These are phyloP conservation scores for Cygnus olor DNA, from an alignment of 2,797 vertebrate species.

Conservation along the genomic window DNA sequence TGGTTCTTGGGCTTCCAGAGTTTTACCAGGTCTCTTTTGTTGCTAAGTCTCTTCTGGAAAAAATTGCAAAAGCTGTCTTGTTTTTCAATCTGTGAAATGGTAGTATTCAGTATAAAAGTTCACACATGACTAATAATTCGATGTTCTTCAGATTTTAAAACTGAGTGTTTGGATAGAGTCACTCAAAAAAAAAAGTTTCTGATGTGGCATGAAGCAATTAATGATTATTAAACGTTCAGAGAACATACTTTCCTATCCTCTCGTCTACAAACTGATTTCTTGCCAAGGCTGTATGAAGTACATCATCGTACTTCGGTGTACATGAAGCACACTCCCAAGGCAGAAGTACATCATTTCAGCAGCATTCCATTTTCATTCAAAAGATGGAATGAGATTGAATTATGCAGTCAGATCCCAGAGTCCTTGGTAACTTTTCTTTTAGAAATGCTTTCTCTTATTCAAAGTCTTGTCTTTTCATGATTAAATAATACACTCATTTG, in stretches of 20 bases:
- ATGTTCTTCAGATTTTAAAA: background rate
- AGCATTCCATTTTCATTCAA: background rate
- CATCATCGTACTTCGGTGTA: background rate
- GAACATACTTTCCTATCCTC: background rate
- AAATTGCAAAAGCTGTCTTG: background rate
- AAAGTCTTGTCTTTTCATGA: conserved; percentile 60
- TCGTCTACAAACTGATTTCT: background rate
- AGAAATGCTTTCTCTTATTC: conserved; percentile 59
- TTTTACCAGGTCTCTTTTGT: background rate
- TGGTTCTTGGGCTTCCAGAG: background rate
- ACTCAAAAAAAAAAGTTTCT: background rate
- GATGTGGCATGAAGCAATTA: background rate
- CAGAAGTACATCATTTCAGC: background rate
- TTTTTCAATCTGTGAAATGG: background rate
- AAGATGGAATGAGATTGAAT: conserved; percentile 13
- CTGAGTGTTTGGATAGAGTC: background rate
- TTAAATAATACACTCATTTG: conserved; percentile 61
- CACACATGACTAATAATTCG: background rate
- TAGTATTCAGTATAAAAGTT: background rate
- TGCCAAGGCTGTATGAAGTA: background rate
- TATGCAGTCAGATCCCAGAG: conserved; percentile 1
- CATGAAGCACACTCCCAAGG: background rate
- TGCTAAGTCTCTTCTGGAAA: background rate
- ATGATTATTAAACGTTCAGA: background rate
- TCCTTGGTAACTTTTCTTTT: conserved; percentile 39